phyloP scores from a whole-genome alignment of 2,888 invertebrate genomes.

The Phanerotoma sp. region DNA sequence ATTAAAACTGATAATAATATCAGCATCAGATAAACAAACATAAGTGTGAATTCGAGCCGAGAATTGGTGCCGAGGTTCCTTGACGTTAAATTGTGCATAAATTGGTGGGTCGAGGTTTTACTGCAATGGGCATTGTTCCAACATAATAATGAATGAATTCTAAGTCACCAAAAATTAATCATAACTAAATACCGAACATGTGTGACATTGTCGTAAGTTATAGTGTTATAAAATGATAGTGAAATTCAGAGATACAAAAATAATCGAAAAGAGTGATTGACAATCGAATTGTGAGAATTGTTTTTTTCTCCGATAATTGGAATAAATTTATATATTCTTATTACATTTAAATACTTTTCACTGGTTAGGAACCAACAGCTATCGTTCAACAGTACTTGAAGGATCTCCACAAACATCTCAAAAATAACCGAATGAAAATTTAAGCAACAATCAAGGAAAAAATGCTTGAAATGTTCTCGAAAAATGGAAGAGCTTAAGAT shows the following conservation, averaged over 20 bases:
- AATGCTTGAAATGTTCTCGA: no score
- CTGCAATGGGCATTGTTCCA: conserved; percentile 34
- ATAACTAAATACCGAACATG: neutral
- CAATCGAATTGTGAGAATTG: no score
- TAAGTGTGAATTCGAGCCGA: conserved; percentile 24
- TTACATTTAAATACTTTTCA: conserved; percentile 19
- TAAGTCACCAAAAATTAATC: conserved; percentile 12
- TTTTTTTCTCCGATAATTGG: no score
- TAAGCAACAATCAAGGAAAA: no score
- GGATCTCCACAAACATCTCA: conserved; percentile 11
- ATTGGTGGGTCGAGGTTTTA: conserved; percentile 27
- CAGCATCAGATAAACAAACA: conserved; percentile 7
- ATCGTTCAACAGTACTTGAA: neutral
- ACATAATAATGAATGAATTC: conserved; percentile 35
- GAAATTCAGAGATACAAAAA: no score
- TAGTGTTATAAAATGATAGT: no score
- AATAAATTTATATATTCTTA: conserved; percentile 17
- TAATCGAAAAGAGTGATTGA: no score
- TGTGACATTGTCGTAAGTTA: neutral
- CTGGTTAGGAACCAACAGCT: conserved; percentile 27
- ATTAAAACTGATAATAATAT: neutral
- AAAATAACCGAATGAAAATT: conserved; percentile 29
- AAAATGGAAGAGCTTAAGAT: no score
- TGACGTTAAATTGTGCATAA: conserved; percentile 27
- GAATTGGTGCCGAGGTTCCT: conserved; percentile 36